phyloP scores from a whole-genome alignment of 2,113 vertebrate species.

The Orcinus orca region DNA sequence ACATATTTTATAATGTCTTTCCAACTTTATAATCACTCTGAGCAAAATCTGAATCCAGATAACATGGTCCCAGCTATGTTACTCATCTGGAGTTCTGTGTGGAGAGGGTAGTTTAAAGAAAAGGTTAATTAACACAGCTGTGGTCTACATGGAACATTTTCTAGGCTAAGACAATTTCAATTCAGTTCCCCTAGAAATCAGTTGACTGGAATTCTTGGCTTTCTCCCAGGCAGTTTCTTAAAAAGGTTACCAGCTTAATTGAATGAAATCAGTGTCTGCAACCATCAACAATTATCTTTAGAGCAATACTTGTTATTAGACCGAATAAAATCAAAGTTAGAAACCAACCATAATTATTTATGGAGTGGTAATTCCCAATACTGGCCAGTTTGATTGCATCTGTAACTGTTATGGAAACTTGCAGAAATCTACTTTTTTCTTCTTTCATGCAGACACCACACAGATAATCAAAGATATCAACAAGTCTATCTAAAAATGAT shows the following conservation, averaged over 20 bases:
- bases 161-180: conserved; percentile 53
- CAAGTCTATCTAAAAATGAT: neutral
- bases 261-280: conserved; percentile 70
- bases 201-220: conserved; percentile 67
- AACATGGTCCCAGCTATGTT: neutral
- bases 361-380: neutral
- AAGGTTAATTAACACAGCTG: conserved; percentile 67
- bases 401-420: neutral
- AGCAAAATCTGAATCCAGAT: conserved; percentile 54
- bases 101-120: conserved; percentile 43
- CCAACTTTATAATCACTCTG: conserved; percentile 24
- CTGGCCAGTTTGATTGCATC: neutral
- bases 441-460: neutral
- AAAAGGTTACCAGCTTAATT: conserved; percentile 74
- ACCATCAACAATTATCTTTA: conserved; percentile 69
- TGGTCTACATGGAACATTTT: conserved; percentile 63
- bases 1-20: conserved; percentile 39
- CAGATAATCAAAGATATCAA: neutral
- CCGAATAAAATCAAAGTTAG: conserved; percentile 66
- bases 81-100: conserved; percentile 17
- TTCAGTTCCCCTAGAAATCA: conserved; percentile 56
- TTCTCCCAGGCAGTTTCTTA: conserved; percentile 66
- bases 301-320: conserved; percentile 64
- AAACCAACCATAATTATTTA: conserved; percentile 45
- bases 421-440: conserved; percentile 16